A percentile compares a stretch with the other conserved stretches of the same genome.
Conservation (phyloP, 2,797 vertebrate genomes). For the Malurus leucopterus region DNA sequence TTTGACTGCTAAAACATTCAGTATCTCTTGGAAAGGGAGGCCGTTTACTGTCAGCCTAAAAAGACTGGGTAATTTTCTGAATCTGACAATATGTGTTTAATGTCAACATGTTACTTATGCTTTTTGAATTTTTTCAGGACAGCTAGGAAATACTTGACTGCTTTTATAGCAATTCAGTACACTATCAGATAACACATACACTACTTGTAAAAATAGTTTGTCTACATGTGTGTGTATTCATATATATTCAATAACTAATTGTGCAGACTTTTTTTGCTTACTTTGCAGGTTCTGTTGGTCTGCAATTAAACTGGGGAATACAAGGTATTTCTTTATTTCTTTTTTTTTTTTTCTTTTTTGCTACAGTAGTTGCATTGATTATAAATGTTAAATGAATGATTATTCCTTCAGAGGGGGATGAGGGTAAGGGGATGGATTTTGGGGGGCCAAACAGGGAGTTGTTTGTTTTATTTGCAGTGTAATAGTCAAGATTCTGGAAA, state of each 20-base stretch:
- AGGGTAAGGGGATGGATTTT: not conserved
- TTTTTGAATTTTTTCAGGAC: not conserved
- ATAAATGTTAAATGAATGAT: not conserved
- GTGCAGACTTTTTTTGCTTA: not conserved
- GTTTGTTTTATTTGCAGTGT: not conserved
- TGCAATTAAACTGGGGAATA: not conserved
- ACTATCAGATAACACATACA: not conserved
- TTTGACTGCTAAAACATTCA: not conserved
- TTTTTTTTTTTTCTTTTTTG: not conserved
- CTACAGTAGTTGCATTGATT: not conserved
- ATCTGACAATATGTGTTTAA: not conserved
- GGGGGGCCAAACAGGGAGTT: accelerated
- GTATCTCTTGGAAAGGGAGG: not conserved
- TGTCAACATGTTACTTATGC: not conserved
- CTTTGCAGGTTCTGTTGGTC: not conserved
- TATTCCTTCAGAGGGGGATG: not conserved
- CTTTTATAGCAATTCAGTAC: too few species aligned
- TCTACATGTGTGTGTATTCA: not conserved
- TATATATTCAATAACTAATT: not conserved
- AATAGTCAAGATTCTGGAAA: not conserved
- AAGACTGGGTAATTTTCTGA: not conserved
- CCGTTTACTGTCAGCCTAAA: accelerated
- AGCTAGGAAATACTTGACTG: not conserved
- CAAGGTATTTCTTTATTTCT: not conserved
- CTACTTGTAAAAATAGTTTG: not conserved